Conservation (phyloP, 2,113 vertebrate genomes). For the Cercocebus atys region DNA sequence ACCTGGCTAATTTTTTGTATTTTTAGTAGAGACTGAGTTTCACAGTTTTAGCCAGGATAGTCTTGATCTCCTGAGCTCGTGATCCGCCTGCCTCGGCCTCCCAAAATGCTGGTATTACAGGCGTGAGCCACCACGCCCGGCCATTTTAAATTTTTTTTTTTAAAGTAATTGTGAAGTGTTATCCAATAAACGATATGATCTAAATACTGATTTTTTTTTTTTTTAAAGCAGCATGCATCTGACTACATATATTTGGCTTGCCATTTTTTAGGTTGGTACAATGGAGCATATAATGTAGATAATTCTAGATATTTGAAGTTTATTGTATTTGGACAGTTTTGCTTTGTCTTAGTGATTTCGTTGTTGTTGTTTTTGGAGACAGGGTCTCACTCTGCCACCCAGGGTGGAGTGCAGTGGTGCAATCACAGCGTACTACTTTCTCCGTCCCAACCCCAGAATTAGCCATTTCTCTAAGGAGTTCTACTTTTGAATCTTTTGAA, state of each 20-base stretch:
- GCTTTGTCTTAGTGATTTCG: background rate
- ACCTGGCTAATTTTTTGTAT: too few relatives aligned
- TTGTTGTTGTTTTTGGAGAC: too few relatives aligned
- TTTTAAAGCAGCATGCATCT: background rate
- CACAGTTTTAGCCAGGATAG: too few relatives aligned
- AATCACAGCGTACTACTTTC: background rate
- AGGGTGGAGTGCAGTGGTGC: too few relatives aligned
- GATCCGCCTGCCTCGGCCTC: too few relatives aligned
- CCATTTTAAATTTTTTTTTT: too few relatives aligned
- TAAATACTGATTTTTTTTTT: background rate
- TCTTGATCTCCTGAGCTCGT: too few relatives aligned
- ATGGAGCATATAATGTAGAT: background rate
- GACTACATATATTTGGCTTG: background rate
- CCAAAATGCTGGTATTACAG: too few relatives aligned
- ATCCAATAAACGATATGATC: background rate
- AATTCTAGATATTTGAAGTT: constrained; percentile 21
- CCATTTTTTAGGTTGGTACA: constrained; percentile 9
- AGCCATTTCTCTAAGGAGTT: background rate
- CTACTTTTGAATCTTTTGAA: background rate
- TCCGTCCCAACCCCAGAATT: background rate
- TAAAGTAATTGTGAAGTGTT: background rate
- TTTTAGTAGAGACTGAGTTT: too few relatives aligned
- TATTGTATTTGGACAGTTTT: constrained; percentile 15
- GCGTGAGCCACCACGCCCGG: too few relatives aligned
- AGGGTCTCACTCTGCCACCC: background rate